A percentile compares a stretch with the other conserved stretches of the same genome.
These are phyloP conservation scores for Bubalus kerabau DNA, from an alignment of 2,113 vertebrate species.

Conservation along the genomic window DNA sequence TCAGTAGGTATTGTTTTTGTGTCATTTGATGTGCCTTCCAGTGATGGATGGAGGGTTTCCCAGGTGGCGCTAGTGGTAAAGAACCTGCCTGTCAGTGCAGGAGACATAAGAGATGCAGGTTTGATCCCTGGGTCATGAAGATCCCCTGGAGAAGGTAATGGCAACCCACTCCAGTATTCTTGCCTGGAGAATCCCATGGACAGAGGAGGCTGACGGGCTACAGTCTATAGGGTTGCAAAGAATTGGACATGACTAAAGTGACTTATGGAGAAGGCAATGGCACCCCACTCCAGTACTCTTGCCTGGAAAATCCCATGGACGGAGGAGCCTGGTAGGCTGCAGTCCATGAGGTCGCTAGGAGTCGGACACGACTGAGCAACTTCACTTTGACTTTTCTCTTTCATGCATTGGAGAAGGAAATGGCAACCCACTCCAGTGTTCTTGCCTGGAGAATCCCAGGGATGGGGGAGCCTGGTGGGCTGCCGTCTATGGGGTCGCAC, in stretches of 20 bases:
- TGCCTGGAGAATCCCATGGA: no score
- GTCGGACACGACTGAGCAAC: no score
- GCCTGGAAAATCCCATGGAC: no score
- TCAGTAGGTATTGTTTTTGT: neutral
- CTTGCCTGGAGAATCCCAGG: neutral
- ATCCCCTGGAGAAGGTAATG: neutral
- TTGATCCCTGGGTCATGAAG: neutral
- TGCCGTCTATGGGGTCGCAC: neutral
- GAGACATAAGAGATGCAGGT: neutral
- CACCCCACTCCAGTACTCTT: no score
- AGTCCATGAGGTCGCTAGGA: no score
- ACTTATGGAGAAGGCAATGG: neutral
- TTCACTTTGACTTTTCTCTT: no score
- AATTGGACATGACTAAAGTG: no score
- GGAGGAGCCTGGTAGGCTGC: no score
- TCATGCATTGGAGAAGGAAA: neutral
- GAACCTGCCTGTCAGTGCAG: neutral
- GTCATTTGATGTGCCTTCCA: neutral
- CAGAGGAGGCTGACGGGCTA: no score
- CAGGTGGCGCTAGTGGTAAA: neutral
- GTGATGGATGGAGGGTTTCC: neutral
- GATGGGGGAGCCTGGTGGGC: neutral
- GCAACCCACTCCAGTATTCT: no score
- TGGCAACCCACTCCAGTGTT: neutral
- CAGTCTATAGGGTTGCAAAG: no score